phyloP scores from a whole-genome alignment of 2,888 invertebrate species.

The Andricus curvator region DNA sequence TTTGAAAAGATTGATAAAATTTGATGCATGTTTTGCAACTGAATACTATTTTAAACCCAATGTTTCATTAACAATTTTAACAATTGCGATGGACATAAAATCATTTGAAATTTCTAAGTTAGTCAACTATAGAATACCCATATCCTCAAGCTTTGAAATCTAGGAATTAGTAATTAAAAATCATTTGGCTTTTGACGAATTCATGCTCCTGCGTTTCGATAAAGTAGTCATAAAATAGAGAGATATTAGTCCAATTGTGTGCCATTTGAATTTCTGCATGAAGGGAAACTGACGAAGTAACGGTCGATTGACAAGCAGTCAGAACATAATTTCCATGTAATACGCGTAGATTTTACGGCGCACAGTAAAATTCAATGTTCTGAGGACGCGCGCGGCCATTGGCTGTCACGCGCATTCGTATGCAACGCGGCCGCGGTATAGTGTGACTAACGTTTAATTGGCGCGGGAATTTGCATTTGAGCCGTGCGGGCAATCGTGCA shows the following conservation, averaged over 20 bases:
- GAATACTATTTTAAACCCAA: no score
- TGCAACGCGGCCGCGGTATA: conserved; percentile 49
- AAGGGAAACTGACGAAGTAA: not conserved
- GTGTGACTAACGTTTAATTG: conserved; percentile 72
- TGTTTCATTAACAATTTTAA: no score
- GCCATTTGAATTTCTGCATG: not conserved
- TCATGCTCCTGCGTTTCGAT: no score
- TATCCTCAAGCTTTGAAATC: no score
- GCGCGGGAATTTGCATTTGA: conserved; percentile 67
- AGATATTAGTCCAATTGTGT: not conserved
- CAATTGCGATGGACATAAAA: no score
- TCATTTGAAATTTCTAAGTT: no score
- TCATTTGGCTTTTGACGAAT: no score
- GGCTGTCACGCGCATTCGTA: conserved; percentile 43
- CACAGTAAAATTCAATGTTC: conserved; percentile 50
- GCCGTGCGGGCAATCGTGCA: conserved; percentile 62
- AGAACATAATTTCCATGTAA: conserved; percentile 4
- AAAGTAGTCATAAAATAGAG: no score
- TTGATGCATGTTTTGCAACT: no score
- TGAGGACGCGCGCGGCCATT: conserved; percentile 41
- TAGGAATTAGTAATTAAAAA: no score
- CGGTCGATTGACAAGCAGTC: not conserved
- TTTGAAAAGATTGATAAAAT: no score
- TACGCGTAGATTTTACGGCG: not conserved
- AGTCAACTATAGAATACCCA: no score